These are phyloP conservation scores for Copidosoma aretas DNA, from an alignment of 2,888 invertebrate species.

Conservation along the genomic window DNA sequence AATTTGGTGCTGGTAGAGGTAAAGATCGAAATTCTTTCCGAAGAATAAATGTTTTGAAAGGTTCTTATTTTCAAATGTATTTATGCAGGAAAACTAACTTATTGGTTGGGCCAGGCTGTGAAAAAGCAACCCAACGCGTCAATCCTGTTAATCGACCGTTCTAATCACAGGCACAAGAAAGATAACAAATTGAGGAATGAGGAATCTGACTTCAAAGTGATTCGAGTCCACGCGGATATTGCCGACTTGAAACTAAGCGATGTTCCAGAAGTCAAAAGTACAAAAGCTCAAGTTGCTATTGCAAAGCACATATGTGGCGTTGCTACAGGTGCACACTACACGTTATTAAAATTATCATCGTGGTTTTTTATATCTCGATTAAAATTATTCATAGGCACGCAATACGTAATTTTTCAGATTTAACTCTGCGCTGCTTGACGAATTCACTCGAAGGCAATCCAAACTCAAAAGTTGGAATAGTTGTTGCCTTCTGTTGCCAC, in stretches of 20 bases:
- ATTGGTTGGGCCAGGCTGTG: constrained; percentile 74
- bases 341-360: constrained; percentile 5
- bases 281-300: constrained; percentile 68
- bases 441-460: constrained; percentile 58
- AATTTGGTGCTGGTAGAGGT: constrained; percentile 93
- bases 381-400: constrained; percentile 5
- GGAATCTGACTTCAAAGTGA: constrained; percentile 62
- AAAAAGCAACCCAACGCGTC: constrained; percentile 63
- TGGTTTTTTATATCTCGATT: background rate
- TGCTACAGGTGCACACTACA: constrained; percentile 73
- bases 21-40: constrained; percentile 25
- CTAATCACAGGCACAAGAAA: constrained; percentile 81
- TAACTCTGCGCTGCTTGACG: constrained; percentile 74
- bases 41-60: constrained; percentile 14
- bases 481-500: constrained; percentile 90
- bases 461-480: constrained; percentile 65
- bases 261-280: constrained; percentile 63
- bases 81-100: constrained; percentile 75
- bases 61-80: too few relatives aligned
- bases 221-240: constrained; percentile 81
- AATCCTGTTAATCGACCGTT: constrained; percentile 79
- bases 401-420: constrained; percentile 65
- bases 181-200: constrained; percentile 69
- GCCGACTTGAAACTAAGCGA: constrained; percentile 74
- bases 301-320: constrained; percentile 91